These are phyloP conservation scores for Nicator chloris DNA, from an alignment of 2,113 vertebrate genomes.

Conservation along the genomic window DNA sequence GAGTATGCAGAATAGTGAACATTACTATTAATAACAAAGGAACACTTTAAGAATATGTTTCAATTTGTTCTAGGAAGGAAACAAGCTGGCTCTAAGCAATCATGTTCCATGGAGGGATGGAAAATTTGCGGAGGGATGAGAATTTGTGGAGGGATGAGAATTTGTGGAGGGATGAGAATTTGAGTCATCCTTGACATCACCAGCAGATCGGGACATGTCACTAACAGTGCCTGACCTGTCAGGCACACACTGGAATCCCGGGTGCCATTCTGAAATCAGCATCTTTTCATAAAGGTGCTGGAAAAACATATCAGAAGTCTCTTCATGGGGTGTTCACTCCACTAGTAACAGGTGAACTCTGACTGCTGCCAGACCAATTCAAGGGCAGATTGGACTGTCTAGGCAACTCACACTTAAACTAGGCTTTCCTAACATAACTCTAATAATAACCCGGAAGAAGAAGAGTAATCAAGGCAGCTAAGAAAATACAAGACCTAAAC, in stretches of 20 bases:
- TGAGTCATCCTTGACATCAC: neutral
- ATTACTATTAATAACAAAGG: neutral
- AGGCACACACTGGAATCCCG: neutral
- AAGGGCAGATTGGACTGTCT: neutral
- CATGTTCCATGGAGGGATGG: neutral
- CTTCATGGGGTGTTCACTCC: neutral
- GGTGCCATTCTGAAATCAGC: neutral
- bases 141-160: too few relatives aligned
- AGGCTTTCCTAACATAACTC: neutral
- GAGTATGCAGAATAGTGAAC: neutral
- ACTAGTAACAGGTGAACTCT: neutral
- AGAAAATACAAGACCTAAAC: neutral
- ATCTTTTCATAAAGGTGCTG: neutral
- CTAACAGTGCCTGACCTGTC: neutral
- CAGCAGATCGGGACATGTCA: rapidly evolving
- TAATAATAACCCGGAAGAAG: neutral
- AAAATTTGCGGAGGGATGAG: neutral
- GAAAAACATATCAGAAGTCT: neutral
- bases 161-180: neutral
- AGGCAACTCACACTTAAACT: neutral
- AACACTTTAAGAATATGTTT: neutral
- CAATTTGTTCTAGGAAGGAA: neutral
- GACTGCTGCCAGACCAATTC: neutral
- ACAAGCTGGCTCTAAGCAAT: neutral
- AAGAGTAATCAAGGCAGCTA: neutral